Percentiles rank a stretch among this genome's conserved stretches.
Conservation (phyloP, 92 coral and sea anemone genomes). For the Anthopleura xanthogrammica region DNA sequence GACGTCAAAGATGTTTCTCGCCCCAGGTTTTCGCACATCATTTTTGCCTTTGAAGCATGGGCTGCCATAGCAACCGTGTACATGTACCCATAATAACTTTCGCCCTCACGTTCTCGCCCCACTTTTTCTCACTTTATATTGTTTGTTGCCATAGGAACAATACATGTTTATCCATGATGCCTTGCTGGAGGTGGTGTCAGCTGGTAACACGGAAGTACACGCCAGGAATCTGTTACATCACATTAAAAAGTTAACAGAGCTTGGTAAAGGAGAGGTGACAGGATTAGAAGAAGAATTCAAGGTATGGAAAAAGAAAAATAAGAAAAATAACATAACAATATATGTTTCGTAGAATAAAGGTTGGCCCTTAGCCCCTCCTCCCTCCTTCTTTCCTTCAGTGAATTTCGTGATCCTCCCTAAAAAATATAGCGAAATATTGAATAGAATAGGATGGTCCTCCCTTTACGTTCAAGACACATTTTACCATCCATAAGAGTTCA, state of each 20-base stretch:
- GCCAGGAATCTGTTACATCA: constrained; percentile 87
- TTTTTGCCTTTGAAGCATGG: no score
- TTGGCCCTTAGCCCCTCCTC: no score
- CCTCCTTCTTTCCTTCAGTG: no score
- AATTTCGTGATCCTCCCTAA: no score
- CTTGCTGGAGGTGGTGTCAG: constrained; percentile 86
- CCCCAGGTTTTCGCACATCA: no score
- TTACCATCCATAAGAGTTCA: no score
- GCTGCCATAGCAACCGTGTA: background rate
- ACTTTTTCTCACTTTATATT: background rate
- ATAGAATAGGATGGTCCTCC: no score
- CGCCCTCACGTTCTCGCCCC: background rate
- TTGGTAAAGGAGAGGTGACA: constrained; percentile 73
- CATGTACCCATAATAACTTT: background rate
- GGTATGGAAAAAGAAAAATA: constrained; percentile 25
- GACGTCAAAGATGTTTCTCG: no score
- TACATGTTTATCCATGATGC: constrained; percentile 90
- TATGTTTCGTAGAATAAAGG: no score
- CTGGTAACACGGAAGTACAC: constrained; percentile 93
- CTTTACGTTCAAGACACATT: no score
- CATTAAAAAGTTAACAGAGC: constrained; percentile 82
- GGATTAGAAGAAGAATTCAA: constrained; percentile 88
- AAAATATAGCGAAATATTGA: no score
- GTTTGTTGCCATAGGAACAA: constrained; percentile 59
- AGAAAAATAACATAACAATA: no score